Conservation (phyloP, 2,797 vertebrate genomes). For the Discoglossus pictus region DNA sequence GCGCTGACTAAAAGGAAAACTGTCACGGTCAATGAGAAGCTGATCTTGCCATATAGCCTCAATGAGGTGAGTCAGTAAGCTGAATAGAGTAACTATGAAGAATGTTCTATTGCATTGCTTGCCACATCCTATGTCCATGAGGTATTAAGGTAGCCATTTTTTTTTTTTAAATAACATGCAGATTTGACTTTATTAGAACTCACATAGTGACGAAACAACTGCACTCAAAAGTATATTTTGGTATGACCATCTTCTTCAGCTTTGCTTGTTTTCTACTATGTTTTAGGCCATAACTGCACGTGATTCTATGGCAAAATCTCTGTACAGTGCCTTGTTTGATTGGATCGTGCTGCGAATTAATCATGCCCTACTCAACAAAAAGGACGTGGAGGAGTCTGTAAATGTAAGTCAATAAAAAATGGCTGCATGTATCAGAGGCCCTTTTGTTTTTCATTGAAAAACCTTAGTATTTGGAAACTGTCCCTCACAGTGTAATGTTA, state of each 20-base stretch:
- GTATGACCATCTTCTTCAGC: not conserved
- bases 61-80: constrained; percentile 72
- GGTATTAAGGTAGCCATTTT: too few relatives aligned
- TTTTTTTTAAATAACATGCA: too few relatives aligned
- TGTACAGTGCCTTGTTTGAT: constrained; percentile 92
- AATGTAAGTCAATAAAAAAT: constrained; percentile 80
- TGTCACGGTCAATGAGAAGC: constrained; percentile 73
- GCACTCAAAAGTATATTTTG: too few relatives aligned
- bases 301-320: constrained; percentile 94
- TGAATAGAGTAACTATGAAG: not conserved
- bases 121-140: too few relatives aligned
- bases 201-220: too few relatives aligned
- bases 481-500: too few relatives aligned
- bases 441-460: too few relatives aligned
- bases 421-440: too few relatives aligned
- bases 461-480: too few relatives aligned
- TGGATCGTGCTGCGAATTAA: constrained; percentile 96
- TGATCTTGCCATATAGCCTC: constrained; percentile 83
- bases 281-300: constrained; percentile 80
- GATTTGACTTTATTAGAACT: too few relatives aligned
- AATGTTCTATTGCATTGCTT: too few relatives aligned
- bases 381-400: constrained; percentile 88
- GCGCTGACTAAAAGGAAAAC: constrained; percentile 88
- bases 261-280: constrained; percentile 12
- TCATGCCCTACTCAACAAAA: constrained; percentile 90